These are phyloP conservation scores for Sebastes kiyomatsui DNA, from an alignment of 2,797 vertebrate species.

Conservation along the genomic window DNA sequence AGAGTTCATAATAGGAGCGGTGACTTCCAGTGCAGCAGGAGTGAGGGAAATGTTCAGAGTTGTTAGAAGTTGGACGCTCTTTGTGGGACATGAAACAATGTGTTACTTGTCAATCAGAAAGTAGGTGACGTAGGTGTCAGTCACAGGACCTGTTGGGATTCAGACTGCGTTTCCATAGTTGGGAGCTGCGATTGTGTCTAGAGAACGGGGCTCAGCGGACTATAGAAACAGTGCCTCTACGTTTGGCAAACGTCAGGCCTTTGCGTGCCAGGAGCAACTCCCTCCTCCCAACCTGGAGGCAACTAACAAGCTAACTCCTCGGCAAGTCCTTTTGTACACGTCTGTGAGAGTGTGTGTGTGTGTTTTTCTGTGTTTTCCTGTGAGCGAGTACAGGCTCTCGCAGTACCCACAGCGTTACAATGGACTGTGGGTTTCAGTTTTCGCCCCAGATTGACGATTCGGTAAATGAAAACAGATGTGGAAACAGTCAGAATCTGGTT, in stretches of 20 bases:
- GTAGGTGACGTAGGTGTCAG: conserved; percentile 33
- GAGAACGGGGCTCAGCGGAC: conserved; percentile 52
- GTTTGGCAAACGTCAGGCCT: conserved; percentile 68
- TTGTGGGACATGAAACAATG: background rate
- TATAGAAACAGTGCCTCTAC: conserved; percentile 66
- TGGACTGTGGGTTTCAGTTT: conserved; percentile 58
- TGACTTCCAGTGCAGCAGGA: background rate
- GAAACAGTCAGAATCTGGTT: conserved; percentile 33
- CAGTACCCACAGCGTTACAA: conserved; percentile 33
- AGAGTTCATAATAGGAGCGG: background rate
- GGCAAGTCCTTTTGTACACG: conserved; percentile 53
- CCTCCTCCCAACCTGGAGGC: conserved; percentile 68
- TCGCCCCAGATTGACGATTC: conserved; percentile 48
- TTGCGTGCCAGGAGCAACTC: conserved; percentile 65
- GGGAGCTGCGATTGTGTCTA: conserved; percentile 57
- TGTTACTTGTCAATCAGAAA: conserved; percentile 27
- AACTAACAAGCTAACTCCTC: conserved; percentile 65
- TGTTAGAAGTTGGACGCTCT: background rate
- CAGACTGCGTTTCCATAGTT: conserved; percentile 39
- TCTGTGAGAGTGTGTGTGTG: conserved; percentile 17
- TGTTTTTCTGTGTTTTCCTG: conserved; percentile 35
- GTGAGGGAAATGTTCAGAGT: background rate
- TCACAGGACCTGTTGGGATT: conserved; percentile 42
- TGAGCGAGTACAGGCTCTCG: conserved; percentile 32
- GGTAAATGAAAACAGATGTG: conserved; percentile 75